Base-by-base conservation (phyloP, 2,888 invertebrate genomes). In the Drosophila demipolita region DNA sequence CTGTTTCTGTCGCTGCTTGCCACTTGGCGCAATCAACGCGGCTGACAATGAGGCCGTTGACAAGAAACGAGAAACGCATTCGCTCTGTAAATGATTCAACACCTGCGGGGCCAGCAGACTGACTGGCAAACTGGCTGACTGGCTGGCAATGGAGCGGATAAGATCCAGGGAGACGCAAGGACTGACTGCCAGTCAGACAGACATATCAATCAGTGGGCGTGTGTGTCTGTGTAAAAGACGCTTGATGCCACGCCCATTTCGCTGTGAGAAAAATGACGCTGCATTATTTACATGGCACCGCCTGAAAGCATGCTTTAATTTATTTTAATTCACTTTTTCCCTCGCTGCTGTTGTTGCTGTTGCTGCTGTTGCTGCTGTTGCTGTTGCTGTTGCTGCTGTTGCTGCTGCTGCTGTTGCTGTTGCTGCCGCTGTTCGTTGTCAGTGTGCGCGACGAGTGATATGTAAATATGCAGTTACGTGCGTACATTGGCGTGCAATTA, bases 251-350 rank as follows among this genome's bases (percentile, higher is more conserved):
- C 64, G 64, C 64, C 64, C 58, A 57, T 40, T 29, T 15, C 50
- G 57, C 58, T 70, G 66, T 58, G 82, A 90, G 89, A 82, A 89
- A 87, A 89, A 87, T 90, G 75, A 83, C 66, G 74, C 73, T 87
- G 89, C 89, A 90, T 87, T 87, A 87, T 90, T 87, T 87, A 90
- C 89, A 82, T 80, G 87, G 87, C 75, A 57, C 73, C 77, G 82
- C 80, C 90, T 87, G 90, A 89, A 87, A 90, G 90, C 89, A 87
- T 87, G 89, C 85, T 90, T 87, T 90, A 87, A 87, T 90, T 87
- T 87, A 87, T 87, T 87, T 90, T 90, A 90, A 89, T 87, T 87
- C 86, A 87, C 82, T 89, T 83, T 66, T 66, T 64, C 68, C 57
- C 66, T 55, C 33, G 67, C 70, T 58, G n/a, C 55, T 55, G 26